Evolutionary conservation across 2,113 vertebrate genomes (phyloP), one percentile per base, ranked within the genome.

Genomic region (Lagopus leucura): DNA sequence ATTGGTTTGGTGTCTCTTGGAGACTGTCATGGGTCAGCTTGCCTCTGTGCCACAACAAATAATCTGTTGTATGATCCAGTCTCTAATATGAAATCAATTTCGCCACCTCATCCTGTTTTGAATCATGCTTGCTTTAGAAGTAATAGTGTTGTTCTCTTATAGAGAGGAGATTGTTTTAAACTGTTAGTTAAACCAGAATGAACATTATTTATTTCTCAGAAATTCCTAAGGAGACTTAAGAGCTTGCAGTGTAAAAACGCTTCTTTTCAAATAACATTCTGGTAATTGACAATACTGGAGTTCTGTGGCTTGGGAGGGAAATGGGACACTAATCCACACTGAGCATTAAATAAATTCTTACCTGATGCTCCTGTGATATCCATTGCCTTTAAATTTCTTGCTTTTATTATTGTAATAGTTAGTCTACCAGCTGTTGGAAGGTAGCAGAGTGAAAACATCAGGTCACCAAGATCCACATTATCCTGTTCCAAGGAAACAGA

Each of bases 371-470:
- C 99, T 16, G 99, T 99, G 96, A 99, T 99, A 97, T 99, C 99
- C 99, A 99, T 99, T 92, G 99, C 99, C 95, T 99, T 99, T 83
- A 99, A 98, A 95, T 99, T 99, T 88, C 99, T 98, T 83, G 99
- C 99, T 97, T 99, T 99, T 97, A 99, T 99, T 97, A 99, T 98
- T 81, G 99, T 99, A 87, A 99, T 99, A 87, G 99, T 99, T 96
- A 99, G 96, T 96, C 99, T 98, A 83, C 99, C 99, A 47, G 99
- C 99, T 64, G 99, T 99, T 50, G 99, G 99, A 94, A 99, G 98
- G 97, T 99, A 99, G 97, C 99, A 99, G 94, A 99, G 99, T 4
- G 99, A 99, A 97, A 99, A 99, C 99, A 99, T 99, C 94, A 99
- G 94, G 95, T 99, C 99, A 43, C 99, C 99, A 38, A 99, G 98